These are phyloP conservation scores for Echinops telfairi DNA, from an alignment of 2,113 vertebrate species.

Conservation along the genomic window DNA sequence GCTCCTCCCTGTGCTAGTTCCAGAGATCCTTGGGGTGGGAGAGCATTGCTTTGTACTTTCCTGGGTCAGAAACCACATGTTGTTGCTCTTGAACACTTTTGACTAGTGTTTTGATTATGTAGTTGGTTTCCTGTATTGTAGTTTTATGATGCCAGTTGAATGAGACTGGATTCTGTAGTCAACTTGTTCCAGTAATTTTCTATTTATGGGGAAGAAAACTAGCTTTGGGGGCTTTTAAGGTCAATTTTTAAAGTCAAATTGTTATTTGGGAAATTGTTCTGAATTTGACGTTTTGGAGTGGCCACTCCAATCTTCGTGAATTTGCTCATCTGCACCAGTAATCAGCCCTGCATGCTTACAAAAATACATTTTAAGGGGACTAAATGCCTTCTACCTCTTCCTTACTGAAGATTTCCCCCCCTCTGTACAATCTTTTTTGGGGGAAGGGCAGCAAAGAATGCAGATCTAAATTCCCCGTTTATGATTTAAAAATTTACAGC, in stretches of 20 bases:
- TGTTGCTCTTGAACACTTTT: constrained; percentile 77
- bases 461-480: constrained; percentile 86
- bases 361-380: constrained; percentile 92
- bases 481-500: constrained; percentile 79
- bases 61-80: constrained; percentile 65
- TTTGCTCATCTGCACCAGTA: constrained; percentile 85
- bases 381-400: constrained; percentile 96
- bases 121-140: constrained; percentile 61
- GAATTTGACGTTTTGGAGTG: constrained; percentile 85
- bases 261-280: constrained; percentile 85
- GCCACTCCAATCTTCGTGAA: constrained; percentile 82
- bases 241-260: constrained; percentile 76
- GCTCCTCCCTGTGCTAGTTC: constrained; percentile 55
- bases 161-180: constrained; percentile 83
- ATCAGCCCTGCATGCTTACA: constrained; percentile 91
- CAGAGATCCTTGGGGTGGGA: constrained; percentile 39
- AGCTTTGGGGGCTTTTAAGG: constrained; percentile 55
- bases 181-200: constrained; percentile 88
- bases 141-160: constrained; percentile 71
- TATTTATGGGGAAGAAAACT: constrained; percentile 65
- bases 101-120: constrained; percentile 76
- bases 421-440: constrained; percentile 83
- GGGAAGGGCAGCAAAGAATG: constrained; percentile 90
- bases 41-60: constrained; percentile 31
- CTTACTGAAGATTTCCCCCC: constrained; percentile 93